A percentile compares a stretch with the other conserved stretches of the same genome.
These are phyloP conservation scores for Reticulitermes lucifugus DNA, from an alignment of 2,888 invertebrate genomes.

Conservation along the genomic window DNA sequence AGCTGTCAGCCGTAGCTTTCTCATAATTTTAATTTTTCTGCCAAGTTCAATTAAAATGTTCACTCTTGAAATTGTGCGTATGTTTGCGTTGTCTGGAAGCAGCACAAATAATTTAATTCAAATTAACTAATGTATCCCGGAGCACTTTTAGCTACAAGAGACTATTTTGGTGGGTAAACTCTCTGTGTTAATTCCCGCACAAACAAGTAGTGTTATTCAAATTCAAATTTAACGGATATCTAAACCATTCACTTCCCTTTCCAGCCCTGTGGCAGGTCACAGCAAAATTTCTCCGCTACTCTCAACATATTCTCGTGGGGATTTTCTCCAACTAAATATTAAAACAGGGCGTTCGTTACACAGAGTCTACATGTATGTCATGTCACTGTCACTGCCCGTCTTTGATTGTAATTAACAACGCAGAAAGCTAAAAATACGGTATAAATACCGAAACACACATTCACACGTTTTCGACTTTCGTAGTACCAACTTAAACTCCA, in stretches of 20 bases:
- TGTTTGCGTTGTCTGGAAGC: not conserved
- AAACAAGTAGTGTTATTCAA: not conserved
- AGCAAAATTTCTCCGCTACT: not conserved
- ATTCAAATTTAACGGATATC: not conserved
- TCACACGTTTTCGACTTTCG: no score
- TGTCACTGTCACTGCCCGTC: no score
- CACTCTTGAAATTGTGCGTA: not conserved
- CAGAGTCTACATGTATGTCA: no score
- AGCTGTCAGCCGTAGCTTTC: not conserved
- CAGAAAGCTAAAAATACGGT: no score
- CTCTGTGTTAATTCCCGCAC: not conserved
- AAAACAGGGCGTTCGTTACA: no score
- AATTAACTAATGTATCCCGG: not conserved
- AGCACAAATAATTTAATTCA: constrained; percentile 16
- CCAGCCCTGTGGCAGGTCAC: not conserved
- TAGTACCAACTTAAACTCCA: no score
- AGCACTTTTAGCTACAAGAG: not conserved
- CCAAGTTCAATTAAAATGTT: not conserved
- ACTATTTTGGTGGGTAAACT: not conserved
- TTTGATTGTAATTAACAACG: no score
- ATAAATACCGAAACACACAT: no score
- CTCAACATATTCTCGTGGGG: no score
- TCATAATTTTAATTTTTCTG: not conserved
- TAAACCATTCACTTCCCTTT: not conserved
- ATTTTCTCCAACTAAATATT: no score